phyloP scores from a whole-genome alignment of 2,888 invertebrate species.

The Alloscopus bannaensis region DNA sequence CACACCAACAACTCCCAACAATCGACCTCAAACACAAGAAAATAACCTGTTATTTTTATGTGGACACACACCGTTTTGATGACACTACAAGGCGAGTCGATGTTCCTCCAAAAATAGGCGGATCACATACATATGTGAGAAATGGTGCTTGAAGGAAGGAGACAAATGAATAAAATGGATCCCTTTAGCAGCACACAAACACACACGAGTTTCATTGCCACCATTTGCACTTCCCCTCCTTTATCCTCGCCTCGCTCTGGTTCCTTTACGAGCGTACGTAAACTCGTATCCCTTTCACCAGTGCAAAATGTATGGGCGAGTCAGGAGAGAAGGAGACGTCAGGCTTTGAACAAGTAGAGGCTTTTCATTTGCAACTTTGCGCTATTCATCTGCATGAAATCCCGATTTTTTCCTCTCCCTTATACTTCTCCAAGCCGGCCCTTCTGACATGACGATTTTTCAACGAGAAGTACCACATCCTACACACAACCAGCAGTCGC shows the following conservation, averaged over 20 bases:
- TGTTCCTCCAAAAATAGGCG: too few species aligned
- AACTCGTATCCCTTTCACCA: too few species aligned
- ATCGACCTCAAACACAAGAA: too few species aligned
- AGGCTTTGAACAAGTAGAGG: constrained; percentile 47
- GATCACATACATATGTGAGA: too few species aligned
- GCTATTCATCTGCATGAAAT: constrained; percentile 72
- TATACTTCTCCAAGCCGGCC: constrained; percentile 58
- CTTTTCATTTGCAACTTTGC: constrained; percentile 69
- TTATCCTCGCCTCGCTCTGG: too few species aligned
- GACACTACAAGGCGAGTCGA: too few species aligned
- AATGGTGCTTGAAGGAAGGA: too few species aligned
- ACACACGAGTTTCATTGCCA: constrained; percentile 19
- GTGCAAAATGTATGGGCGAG: constrained; percentile 18
- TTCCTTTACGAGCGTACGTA: constrained; percentile 1
- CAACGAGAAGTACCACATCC: constrained; percentile 16
- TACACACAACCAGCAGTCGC: too few species aligned
- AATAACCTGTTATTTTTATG: too few species aligned
- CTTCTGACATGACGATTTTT: constrained; percentile 69
- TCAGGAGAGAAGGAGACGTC: constrained; percentile 32
- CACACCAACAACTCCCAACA: too few species aligned
- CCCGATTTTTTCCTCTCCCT: constrained; percentile 72
- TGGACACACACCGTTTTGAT: too few species aligned
- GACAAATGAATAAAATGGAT: constrained; percentile 28
- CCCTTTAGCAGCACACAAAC: neutral
- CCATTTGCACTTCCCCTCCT: constrained; percentile 2